Evolutionary conservation across 2,113 vertebrate species (phyloP).

Genomic region (Equus quagga): DNA sequence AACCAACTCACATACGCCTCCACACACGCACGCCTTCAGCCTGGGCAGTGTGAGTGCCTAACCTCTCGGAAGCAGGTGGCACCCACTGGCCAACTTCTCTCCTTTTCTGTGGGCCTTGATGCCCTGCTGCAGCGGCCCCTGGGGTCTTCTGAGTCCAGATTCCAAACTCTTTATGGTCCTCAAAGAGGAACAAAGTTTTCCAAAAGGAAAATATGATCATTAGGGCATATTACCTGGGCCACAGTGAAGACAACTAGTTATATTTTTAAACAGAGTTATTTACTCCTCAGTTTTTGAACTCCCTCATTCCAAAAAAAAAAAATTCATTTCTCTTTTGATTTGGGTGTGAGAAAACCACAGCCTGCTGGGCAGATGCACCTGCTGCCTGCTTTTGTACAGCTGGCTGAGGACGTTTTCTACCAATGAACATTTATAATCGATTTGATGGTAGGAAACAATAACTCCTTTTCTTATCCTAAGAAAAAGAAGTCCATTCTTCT

Average conservation of each 20-base stretch:
- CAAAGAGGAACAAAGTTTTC: not conserved
- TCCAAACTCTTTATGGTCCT: not conserved
- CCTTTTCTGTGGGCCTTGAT: not conserved
- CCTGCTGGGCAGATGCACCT: not conserved
- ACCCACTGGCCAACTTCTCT: no score
- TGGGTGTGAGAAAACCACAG: not conserved
- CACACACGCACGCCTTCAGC: not conserved
- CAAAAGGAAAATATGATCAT: not conserved
- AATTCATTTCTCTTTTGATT: not conserved
- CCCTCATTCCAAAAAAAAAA: not conserved
- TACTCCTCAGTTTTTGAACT: not conserved
- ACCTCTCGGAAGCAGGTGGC: not conserved
- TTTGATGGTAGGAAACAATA: not conserved
- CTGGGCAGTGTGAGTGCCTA: not conserved
- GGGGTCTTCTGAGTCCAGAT: not conserved
- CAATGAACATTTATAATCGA: not conserved
- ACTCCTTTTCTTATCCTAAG: not conserved
- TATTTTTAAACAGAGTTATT: not conserved
- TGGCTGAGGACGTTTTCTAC: not conserved
- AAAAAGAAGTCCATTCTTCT: not conserved
- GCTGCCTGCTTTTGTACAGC: not conserved
- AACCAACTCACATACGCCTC: fast-evolving
- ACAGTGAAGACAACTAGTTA: not conserved
- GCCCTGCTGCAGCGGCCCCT: not conserved
- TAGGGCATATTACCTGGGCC: not conserved